Percentiles rank a stretch among this genome's conserved stretches.
Conservation (phyloP, 2,797 vertebrate genomes). For the Neosalanx taihuensis region DNA sequence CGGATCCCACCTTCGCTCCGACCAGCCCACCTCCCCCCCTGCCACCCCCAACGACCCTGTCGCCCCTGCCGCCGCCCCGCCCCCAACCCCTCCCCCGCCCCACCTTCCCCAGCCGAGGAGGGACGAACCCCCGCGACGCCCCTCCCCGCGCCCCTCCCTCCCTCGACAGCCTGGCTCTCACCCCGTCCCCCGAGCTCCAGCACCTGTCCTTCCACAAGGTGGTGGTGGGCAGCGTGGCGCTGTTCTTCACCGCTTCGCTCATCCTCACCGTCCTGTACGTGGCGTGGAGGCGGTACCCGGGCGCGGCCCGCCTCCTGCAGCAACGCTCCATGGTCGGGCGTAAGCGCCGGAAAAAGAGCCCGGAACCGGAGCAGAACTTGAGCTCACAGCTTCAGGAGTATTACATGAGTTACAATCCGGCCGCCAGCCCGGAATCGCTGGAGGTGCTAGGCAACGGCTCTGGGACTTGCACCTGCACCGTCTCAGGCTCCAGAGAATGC, state of each 20-base stretch:
- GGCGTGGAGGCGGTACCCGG: constrained; percentile 94
- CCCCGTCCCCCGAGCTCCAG: constrained; percentile 83
- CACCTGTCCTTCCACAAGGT: constrained; percentile 97
- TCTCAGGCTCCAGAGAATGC: constrained; percentile 99
- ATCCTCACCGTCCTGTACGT: constrained; percentile 93
- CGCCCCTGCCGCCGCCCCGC: constrained; percentile 71
- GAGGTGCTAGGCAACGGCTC: constrained; percentile 98
- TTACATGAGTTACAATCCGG: constrained; percentile 99
- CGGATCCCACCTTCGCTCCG: constrained; percentile 65
- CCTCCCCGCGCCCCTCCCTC: constrained; percentile 66
- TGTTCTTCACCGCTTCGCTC: constrained; percentile 93
- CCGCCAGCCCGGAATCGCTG: constrained; percentile 90
- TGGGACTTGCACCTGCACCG: constrained; percentile 97
- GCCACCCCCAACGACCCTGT: constrained; percentile 73
- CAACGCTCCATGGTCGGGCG: constrained; percentile 90
- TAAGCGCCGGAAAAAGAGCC: constrained; percentile 93
- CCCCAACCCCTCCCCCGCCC: constrained; percentile 81
- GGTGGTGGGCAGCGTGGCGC: constrained; percentile 94
- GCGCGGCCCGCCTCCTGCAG: constrained; percentile 87
- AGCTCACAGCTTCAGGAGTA: constrained; percentile 99
- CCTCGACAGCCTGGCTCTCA: constrained; percentile 63
- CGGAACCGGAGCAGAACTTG: constrained; percentile 94
- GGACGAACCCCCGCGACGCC: constrained; percentile 69
- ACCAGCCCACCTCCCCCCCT: constrained; percentile 69
- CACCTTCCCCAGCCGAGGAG: constrained; percentile 77